phyloP scores from a whole-genome alignment of 2,113 vertebrate species.

The Carlito syrichta region DNA sequence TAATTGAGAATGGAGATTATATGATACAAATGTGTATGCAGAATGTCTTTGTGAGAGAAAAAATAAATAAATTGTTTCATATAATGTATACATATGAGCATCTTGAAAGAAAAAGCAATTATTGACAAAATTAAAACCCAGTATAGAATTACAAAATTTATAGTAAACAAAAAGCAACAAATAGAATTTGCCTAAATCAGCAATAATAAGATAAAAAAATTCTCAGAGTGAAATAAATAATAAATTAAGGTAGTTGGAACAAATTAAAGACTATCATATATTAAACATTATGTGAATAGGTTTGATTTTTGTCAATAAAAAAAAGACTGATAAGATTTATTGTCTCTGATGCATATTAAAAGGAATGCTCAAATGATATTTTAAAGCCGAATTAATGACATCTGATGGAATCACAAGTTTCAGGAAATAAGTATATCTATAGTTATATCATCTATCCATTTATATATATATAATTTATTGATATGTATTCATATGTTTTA shows the following conservation, averaged over 20 bases:
- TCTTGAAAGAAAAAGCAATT: background rate
- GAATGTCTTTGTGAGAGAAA: background rate
- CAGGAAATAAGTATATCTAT: background rate
- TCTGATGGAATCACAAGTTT: background rate
- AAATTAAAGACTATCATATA: background rate
- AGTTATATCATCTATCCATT: background rate
- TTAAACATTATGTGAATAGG: background rate
- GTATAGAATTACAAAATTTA: background rate
- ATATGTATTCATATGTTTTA: background rate
- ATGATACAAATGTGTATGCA: background rate
- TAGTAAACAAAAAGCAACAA: background rate
- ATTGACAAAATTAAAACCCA: background rate
- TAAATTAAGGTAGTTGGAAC: background rate
- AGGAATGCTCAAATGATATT: background rate
- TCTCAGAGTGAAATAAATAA: background rate
- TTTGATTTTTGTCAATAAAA: background rate
- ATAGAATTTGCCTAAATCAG: background rate
- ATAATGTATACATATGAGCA: background rate
- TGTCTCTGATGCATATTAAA: background rate
- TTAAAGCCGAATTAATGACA: background rate
- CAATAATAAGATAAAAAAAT: background rate
- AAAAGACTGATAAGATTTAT: background rate
- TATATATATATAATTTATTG: background rate
- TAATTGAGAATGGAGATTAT: background rate
- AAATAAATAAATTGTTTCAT: background rate